Conservation (phyloP, 2,888 invertebrate species). For the Andrena bucephala region DNA sequence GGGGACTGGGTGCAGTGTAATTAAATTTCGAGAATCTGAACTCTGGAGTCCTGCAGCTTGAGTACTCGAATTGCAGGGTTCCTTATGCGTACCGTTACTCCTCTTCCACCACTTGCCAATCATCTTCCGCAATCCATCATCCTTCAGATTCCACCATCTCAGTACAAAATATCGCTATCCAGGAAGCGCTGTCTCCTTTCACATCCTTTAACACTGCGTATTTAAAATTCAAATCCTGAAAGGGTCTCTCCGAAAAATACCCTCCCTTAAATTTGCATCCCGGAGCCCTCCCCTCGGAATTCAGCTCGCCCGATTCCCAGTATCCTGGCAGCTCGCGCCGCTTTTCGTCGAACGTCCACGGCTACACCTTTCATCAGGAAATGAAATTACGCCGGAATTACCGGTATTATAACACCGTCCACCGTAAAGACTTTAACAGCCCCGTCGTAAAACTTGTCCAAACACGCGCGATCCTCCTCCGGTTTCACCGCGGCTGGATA, state of each 20-base stretch:
- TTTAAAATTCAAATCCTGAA: not conserved
- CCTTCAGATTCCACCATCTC: too few species aligned
- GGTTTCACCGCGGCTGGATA: not conserved
- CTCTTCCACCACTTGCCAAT: too few species aligned
- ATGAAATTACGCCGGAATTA: constrained; percentile 31
- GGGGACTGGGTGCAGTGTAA: too few species aligned
- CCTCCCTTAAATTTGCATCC: not conserved
- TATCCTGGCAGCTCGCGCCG: not conserved
- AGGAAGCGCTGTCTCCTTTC: not conserved
- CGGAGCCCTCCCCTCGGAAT: too few species aligned
- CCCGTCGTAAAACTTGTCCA: constrained; percentile 6
- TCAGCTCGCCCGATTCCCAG: not conserved
- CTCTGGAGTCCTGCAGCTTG: too few species aligned
- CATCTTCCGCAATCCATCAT: too few species aligned
- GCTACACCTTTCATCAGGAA: constrained; percentile 23
- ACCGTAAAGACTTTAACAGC: constrained; percentile 11
- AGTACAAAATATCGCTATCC: not conserved
- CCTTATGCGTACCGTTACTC: too few species aligned
- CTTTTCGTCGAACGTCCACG: not conserved
- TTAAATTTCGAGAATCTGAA: too few species aligned
- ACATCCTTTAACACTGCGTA: not conserved
- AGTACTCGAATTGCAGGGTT: too few species aligned
- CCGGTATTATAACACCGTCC: constrained; percentile 16
- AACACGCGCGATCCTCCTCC: constrained; percentile 1
- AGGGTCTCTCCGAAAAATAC: too few species aligned